Evolutionary conservation across 37 sponge, comb jelly and placozoan species (phyloP), one percentile per base, ranked within the genome.

Genomic region (Lycopodina hypogea): DNA sequence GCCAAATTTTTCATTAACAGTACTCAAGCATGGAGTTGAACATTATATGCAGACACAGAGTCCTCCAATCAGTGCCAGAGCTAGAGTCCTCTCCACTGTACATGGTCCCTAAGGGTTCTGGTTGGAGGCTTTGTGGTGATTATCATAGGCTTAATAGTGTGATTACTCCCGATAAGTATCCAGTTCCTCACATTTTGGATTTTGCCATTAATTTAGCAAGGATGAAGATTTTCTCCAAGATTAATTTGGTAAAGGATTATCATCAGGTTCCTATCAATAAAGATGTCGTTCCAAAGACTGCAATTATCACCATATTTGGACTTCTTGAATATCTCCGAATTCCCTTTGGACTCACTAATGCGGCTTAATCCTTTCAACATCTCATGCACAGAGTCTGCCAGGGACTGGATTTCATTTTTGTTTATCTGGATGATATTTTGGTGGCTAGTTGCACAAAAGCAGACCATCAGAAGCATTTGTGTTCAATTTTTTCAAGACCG

Each of bases 81-180:
- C 29, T 17, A 23, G 61, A 86, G 90, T 48, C 90, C 45, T 86
- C 86, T 14, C 90, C 90, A 0, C 69, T 86, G 24, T 80, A 89
- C 76, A 83, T 89, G 89, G 89, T 83, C 23, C 84, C 89, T 23
- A 89, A 89, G 75, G 68, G 68, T 64, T 34, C 75, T 34, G 23
- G 79, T 55, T 86, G 92, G 92, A 67, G 87, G 17, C 92, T 84
- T 18, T 86, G 92, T 83, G 92, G 84, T 26, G 92, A 87, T 72
- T 91, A 87, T 71, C 83, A 80, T 1, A 78, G 87, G 12, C 76
- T 91, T 35, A 91, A 91, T 81, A 71, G 42, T 36, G 53, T 48
- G 38, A n/a, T n/a, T 28, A 58, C 62, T 14, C 81, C 87, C 4
- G 92, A 90, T 42, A 33, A 86, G 15, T 90, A 90, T 37, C 90